A percentile compares a stretch with the other conserved stretches of the same genome.
Conservation (phyloP, 2,113 vertebrate genomes). For the Spilogale gracilis region DNA sequence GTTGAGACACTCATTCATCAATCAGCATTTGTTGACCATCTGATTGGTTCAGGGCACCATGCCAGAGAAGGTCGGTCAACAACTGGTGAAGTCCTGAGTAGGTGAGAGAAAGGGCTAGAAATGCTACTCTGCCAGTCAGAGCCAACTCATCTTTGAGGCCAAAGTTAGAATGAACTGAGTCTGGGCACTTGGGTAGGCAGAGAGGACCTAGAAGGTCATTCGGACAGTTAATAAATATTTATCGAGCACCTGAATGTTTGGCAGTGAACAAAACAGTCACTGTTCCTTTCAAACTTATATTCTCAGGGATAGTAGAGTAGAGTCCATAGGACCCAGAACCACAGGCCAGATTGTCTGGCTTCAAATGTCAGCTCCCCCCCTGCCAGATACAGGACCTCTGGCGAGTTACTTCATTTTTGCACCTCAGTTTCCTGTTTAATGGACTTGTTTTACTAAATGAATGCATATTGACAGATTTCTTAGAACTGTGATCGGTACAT, state of each 20-base stretch:
- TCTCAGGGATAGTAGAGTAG: not conserved
- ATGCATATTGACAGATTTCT: not conserved
- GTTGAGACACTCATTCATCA: not conserved
- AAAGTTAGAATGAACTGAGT: not conserved
- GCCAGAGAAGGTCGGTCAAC: not conserved
- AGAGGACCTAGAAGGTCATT: not conserved
- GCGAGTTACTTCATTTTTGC: not conserved
- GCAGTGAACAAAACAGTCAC: not conserved
- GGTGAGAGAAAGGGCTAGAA: not conserved
- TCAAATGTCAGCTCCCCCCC: not conserved
- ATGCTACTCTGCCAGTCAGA: not conserved
- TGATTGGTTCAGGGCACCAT: not conserved
- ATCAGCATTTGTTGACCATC: not conserved
- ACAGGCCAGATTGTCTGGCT: not conserved
- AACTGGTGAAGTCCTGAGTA: not conserved
- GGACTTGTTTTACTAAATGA: not conserved
- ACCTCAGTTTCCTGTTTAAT: not conserved
- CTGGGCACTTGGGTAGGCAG: not conserved
- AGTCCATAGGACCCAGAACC: not conserved
- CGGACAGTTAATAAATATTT: not conserved
- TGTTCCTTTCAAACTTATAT: not conserved
- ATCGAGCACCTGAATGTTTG: not conserved
- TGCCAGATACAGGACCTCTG: not conserved
- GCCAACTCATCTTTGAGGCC: not conserved
- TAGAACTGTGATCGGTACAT: not conserved